Conservation (phyloP, 2,113 vertebrate genomes). For the Brachirus orientalis region DNA sequence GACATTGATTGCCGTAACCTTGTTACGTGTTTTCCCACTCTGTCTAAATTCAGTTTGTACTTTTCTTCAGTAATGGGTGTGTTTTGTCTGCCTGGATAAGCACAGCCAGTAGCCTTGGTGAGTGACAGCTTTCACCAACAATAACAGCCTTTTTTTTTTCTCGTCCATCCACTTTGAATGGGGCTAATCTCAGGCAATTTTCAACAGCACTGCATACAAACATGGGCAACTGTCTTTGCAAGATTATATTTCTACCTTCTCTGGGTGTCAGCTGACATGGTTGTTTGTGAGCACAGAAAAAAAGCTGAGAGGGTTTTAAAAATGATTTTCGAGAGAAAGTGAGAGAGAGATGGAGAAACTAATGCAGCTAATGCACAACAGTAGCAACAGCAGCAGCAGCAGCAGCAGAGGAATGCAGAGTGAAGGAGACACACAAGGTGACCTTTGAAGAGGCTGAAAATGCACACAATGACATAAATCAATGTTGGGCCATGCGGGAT, state of each 20-base stretch:
- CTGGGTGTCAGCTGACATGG: conserved; percentile 3
- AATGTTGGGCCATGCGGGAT: conserved; percentile 64
- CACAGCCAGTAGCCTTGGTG: conserved; percentile 41
- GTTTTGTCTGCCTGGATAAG: conserved; percentile 51
- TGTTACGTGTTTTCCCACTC: conserved; percentile 35
- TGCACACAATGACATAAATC: conserved; percentile 80
- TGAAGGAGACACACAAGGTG: conserved; percentile 74
- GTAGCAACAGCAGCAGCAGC: conserved; percentile 40
- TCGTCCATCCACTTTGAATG: conserved; percentile 23
- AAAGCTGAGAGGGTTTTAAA: conserved; percentile 18
- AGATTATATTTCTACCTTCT: conserved; percentile 39
- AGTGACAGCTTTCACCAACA: conserved; percentile 57
- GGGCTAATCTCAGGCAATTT: conserved; percentile 61
- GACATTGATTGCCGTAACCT: conserved; percentile 24
- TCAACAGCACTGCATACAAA: conserved; percentile 26
- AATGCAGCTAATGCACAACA: conserved; percentile 53
- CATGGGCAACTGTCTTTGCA: conserved; percentile 31
- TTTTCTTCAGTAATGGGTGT: conserved; percentile 26
- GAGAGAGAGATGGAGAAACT: conserved; percentile 36
- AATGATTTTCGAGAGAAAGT: conserved; percentile 18
- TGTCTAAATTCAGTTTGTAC: conserved; percentile 41
- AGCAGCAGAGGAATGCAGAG: conserved; percentile 53
- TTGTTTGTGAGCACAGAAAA: conserved; percentile 22
- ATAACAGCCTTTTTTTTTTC: conserved; percentile 51
- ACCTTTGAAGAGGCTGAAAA: conserved; percentile 77